Evolutionary conservation across 2,797 vertebrate genomes (phyloP).

Genomic region (Diplodus puntazzo): DNA sequence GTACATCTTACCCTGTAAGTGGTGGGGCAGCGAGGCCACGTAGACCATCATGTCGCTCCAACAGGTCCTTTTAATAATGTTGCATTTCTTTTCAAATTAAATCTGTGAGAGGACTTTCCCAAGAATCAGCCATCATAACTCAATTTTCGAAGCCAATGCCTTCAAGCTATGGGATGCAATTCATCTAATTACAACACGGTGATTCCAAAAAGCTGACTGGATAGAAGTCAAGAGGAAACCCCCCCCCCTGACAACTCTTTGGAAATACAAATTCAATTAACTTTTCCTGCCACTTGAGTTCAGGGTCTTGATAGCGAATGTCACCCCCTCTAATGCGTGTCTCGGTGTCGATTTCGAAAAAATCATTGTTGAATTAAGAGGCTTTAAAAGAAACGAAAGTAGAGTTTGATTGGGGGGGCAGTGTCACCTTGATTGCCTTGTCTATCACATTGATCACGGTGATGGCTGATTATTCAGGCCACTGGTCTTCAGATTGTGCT

Average conservation of each 20-base stretch:
- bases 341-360: conserved; percentile 4
- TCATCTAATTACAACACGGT: not conserved
- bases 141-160: not conserved
- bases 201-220: conserved; percentile 27
- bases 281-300: not conserved
- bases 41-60: not conserved
- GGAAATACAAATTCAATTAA: conserved; percentile 6
- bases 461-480: conserved; percentile 6
- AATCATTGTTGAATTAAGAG: conserved; percentile 21
- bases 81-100: not conserved
- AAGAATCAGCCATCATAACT: not conserved
- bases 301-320: not conserved
- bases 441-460: conserved; percentile 20
- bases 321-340: conserved; percentile 9
- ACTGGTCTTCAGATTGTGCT: not conserved
- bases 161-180: conserved; percentile 3
- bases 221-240: conserved; percentile 11
- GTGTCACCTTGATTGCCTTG: conserved; percentile 22
- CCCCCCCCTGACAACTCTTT: not conserved
- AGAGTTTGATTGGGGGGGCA: conserved; percentile 13
- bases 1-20: not conserved
- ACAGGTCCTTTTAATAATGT: not conserved
- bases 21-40: not conserved
- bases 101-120: not conserved
- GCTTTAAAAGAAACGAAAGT: conserved; percentile 24